Evolutionary conservation across 2,888 invertebrate species (phyloP), one percentile per base, ranked within the genome.

Genomic region (Pterobdella sp.): DNA sequence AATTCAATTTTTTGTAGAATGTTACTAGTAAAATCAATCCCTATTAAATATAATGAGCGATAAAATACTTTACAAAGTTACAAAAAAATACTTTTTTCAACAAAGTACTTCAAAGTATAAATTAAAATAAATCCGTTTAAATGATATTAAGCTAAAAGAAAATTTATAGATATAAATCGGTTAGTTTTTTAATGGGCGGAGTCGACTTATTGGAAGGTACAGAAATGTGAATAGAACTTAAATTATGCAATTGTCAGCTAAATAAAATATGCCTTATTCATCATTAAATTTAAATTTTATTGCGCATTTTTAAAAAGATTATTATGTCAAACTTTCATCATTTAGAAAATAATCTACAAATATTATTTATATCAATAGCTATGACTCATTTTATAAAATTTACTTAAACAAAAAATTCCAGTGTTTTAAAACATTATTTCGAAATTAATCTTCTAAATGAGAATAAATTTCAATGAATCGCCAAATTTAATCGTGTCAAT

Each of bases 101-200:
- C 3, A 56, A 18, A 56, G n/a, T 14, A 56, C 60, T 26, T 22
- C 4, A 56, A 4, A n/a, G n/a, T 56, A 56, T 18, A 22, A 56
- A 56, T 26, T 26, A n/a, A 56, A 26, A 4, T n/a, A n/a, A n/a
- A n/a, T n/a, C n/a, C n/a, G n/a, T n/a, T n/a, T n/a, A n/a, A n/a
- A n/a, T n/a, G n/a, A n/a, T 56, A 26, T 56, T 3, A 56, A 56
- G 60, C 60, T 3, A 56, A 56, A 56, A 22, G 22, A 42, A 56
- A 56, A 26, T 56, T 56, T 18, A 56, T 56, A 56, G 60, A 56
- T 26, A 22, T 56, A 56, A 56, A 7, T 26, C 7, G 60, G 60
- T 56, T 56, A 56, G 60, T 42, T 26, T 56, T n/a, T n/a, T 56
- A 14, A 56, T 56, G 60, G 60, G 60, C 60, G 60, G 60, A 56